A percentile compares a stretch with the other conserved stretches of the same genome.
phyloP scores from a whole-genome alignment of 2,113 vertebrate species.

The Thymallus thymallus region DNA sequence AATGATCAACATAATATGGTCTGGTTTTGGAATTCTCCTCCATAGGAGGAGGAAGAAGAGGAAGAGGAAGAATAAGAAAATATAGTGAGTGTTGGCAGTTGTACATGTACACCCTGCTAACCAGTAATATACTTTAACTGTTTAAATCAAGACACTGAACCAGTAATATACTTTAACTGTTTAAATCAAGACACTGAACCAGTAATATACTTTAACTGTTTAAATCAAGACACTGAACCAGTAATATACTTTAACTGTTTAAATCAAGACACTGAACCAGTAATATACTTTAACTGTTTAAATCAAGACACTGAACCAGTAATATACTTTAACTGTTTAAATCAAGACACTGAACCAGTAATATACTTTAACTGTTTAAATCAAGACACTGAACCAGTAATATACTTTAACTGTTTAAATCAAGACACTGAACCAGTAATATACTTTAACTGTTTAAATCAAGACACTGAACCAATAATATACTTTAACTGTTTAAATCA shows the following conservation, averaged over 20 bases:
- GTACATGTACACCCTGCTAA: slow-evolving; percentile 18
- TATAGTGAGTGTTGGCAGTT: slow-evolving; percentile 26
- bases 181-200: not conserved
- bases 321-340: too few species aligned
- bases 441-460: not conserved
- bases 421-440: not conserved
- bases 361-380: not conserved
- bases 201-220: too few species aligned
- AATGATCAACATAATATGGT: too few species aligned
- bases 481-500: too few species aligned
- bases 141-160: not conserved
- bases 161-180: not conserved
- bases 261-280: not conserved
- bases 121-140: not conserved
- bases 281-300: not conserved
- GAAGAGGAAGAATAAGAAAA: not conserved
- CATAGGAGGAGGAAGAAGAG: too few species aligned
- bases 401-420: not conserved
- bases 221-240: too few species aligned
- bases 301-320: not conserved
- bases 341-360: not conserved
- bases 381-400: not conserved
- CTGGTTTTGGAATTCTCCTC: too few species aligned
- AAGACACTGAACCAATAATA: too few species aligned
- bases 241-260: not conserved